phyloP scores from a whole-genome alignment of 2,797 vertebrate species.

The Labeo calbasu region DNA sequence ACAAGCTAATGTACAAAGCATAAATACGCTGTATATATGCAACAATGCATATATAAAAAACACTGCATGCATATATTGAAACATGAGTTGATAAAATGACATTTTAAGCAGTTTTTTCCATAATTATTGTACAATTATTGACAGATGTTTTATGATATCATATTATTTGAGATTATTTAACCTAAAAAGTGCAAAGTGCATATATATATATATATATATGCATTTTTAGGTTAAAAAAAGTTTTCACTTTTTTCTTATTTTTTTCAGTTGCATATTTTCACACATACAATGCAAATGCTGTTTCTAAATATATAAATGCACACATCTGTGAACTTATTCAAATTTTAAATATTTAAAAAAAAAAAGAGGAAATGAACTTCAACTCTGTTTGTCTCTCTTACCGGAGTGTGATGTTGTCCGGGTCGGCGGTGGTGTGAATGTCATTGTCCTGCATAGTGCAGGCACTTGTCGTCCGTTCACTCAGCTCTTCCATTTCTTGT shows the following conservation, averaged over 20 bases:
- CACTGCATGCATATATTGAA: neutral
- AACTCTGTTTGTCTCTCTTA: constrained; percentile 44
- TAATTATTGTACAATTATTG: neutral
- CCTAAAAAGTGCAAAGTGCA: neutral
- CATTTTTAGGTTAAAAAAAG: neutral
- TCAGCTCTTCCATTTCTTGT: constrained; percentile 70
- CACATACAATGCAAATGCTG: neutral
- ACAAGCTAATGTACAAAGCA: neutral
- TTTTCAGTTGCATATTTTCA: neutral
- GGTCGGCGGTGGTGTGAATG: constrained; percentile 47
- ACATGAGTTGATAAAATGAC: neutral
- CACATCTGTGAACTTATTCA: constrained; percentile 12
- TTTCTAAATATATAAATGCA: neutral
- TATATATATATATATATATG: neutral
- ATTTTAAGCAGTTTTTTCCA: neutral
- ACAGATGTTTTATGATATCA: neutral
- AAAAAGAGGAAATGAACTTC: neutral
- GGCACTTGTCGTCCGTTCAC: constrained; percentile 66
- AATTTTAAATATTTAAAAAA: too few relatives aligned
- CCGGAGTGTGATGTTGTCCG: constrained; percentile 69
- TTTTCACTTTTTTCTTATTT: too few relatives aligned
- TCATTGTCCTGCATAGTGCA: constrained; percentile 70
- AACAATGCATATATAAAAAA: neutral
- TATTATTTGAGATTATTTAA: neutral
- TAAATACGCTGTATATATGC: neutral